Evolutionary conservation across 1,140 invertebrate species (phyloP).

Genomic region (Brachionus manjavacas): DNA sequence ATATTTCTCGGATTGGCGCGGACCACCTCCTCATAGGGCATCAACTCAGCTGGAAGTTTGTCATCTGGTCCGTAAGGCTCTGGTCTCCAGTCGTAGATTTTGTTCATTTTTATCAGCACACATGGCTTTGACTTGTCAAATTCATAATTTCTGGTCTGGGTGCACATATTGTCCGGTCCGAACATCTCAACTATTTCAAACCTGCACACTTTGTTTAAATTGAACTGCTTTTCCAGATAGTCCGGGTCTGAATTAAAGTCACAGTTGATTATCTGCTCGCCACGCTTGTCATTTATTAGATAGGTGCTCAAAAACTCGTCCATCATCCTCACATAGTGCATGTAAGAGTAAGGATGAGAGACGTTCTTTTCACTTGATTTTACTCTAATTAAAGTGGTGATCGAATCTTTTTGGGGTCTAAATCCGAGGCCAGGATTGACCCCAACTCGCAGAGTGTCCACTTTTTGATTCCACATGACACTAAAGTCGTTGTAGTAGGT

Average conservation of each 20-base stretch:
- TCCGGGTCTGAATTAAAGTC: conserved; percentile 3
- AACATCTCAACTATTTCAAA: conserved; percentile 46
- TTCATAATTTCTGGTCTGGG: conserved; percentile 49
- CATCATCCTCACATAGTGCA: conserved; percentile 11
- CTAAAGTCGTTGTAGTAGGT: conserved; percentile 32
- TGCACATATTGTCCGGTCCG: conserved; percentile 38
- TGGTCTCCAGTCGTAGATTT: conserved; percentile 46
- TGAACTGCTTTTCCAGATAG: conserved; percentile 31
- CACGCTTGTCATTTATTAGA: conserved; percentile 35
- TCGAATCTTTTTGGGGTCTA: conserved; percentile 31
- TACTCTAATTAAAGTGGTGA: conserved; percentile 33
- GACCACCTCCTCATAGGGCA: neutral
- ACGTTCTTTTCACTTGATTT: conserved; percentile 34
- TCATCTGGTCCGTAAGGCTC: conserved; percentile 21
- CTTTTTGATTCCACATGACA: conserved; percentile 35
- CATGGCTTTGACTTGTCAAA: conserved; percentile 53
- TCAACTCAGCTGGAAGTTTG: neutral
- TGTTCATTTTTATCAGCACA: conserved; percentile 53
- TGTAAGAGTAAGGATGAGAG: conserved; percentile 28
- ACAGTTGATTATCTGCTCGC: conserved; percentile 43
- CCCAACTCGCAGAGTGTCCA: neutral
- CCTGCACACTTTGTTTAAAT: conserved; percentile 46
- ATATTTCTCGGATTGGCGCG: conserved; percentile 40
- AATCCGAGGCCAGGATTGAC: conserved; percentile 40
- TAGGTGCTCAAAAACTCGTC: conserved; percentile 39